These are phyloP conservation scores for Bradypodion pumilum DNA, from an alignment of 2,797 vertebrate genomes.

Conservation along the genomic window DNA sequence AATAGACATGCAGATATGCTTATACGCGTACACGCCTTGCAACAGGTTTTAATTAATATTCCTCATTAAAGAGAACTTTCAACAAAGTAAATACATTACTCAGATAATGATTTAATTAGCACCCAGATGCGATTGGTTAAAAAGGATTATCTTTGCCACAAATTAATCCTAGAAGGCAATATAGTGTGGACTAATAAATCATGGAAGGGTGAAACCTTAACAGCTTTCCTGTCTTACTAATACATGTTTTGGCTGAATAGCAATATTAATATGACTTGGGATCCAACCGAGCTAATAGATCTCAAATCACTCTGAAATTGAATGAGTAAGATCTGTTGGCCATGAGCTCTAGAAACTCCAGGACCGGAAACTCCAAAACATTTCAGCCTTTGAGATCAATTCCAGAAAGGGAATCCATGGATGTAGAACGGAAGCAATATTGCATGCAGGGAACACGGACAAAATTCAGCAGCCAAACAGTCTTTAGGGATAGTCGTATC, in stretches of 20 bases:
- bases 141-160: conserved; percentile 14
- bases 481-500: no score
- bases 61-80: conserved; percentile 25
- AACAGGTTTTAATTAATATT: conserved; percentile 40
- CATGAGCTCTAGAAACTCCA: no score
- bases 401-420: no score
- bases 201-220: no score
- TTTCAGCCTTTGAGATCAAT: no score
- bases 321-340: background rate
- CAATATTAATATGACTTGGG: background rate
- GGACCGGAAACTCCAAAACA: no score
- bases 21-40: conserved; percentile 8
- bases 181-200: background rate
- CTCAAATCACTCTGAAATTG: background rate
- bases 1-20: conserved; percentile 20
- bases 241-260: background rate
- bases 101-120: conserved; percentile 35
- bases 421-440: background rate
- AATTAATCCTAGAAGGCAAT: conserved; percentile 11
- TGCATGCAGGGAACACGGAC: no score
- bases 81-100: conserved; percentile 33
- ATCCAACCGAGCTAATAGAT: background rate
- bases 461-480: background rate
- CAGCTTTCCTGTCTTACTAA: background rate
- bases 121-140: conserved; percentile 16